Conservation (phyloP, 2,888 invertebrate species). For the Bombylius discolor region DNA sequence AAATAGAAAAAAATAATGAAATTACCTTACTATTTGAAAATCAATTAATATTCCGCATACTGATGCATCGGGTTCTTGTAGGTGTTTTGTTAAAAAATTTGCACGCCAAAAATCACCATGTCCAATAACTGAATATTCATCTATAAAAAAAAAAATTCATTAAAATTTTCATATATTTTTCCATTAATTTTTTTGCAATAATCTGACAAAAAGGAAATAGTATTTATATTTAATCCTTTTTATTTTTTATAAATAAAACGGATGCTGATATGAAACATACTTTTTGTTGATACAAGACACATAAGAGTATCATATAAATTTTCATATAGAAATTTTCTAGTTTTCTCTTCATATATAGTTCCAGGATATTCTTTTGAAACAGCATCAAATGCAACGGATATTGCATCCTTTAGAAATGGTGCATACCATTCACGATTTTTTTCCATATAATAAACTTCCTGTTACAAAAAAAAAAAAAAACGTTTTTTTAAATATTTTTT, state of each 20-base stretch:
- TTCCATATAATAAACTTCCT: constrained; percentile 47
- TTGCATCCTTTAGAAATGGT: constrained; percentile 40
- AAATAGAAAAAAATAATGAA: neutral
- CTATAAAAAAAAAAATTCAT: constrained; percentile 6
- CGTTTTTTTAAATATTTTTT: too few species aligned
- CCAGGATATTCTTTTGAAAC: constrained; percentile 49
- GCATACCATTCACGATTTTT: constrained; percentile 44
- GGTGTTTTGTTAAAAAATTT: constrained; percentile 50
- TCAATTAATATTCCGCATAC: constrained; percentile 44
- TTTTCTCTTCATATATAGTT: constrained; percentile 43
- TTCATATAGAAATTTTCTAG: constrained; percentile 42
- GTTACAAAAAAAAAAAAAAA: constrained; percentile 5
- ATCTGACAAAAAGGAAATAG: too few species aligned
- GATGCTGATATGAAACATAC: constrained; percentile 20
- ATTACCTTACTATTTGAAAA: constrained; percentile 47
- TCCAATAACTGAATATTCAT: constrained; percentile 44
- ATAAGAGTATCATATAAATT: constrained; percentile 39
- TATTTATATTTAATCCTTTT: too few species aligned
- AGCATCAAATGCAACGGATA: constrained; percentile 46
- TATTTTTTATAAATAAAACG: constrained; percentile 10
- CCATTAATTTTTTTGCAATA: too few species aligned
- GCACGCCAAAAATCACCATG: constrained; percentile 67
- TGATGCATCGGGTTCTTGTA: constrained; percentile 4
- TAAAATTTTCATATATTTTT: neutral
- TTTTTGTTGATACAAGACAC: constrained; percentile 24